Base-by-base conservation (phyloP, 2,797 vertebrate genomes). In the Lithobates pipiens region DNA sequence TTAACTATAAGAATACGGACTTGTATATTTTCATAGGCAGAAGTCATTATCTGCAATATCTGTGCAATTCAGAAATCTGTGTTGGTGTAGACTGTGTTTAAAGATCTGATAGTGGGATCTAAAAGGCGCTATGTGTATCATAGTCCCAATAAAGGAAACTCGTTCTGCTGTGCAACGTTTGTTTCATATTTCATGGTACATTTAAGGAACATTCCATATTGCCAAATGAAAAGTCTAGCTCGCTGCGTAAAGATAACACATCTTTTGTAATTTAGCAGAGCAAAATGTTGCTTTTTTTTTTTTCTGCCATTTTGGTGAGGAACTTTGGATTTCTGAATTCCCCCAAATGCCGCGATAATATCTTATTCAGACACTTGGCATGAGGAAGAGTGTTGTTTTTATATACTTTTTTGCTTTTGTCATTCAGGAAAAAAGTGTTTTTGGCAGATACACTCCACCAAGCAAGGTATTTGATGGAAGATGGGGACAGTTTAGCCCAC, bases 141-240 rank as follows among this genome's bases (percentile, higher is more conserved):
- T 57, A 50, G n/a, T 50, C 46, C 32, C 74, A 3, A 54, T 76
- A 57, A 21, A 18, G 42, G n/a, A 29, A 54, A 76, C 23, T 29
- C 18, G 5, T 71, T 80, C 42, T 70, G 42, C 25, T 11, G 18
- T 80, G 78, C 44, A 80, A 80, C 68, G 71, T 80, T 80, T 80
- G 78, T 71, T 80, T 70, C 78, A 80, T 70, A 80, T 70, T 80
- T 80, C 46, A 71, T 71, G 67, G 78, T 46, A 70, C 78, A 80
- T 80, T 80, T 80, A 27, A 46, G 36, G 42, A 80, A 18, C 68
- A 57, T 70, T 71, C 46, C 68, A 50, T 42, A 50, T 70, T 80
- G 74, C 69, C 16, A 71, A 71, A 34, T 39, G 36, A 39, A 71
- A 71, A 36, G 32, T 54, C 32, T 39, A 23, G 21, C 69, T 32